Conservation (phyloP, 2,888 invertebrate species). For the Itoplectis maculator region DNA sequence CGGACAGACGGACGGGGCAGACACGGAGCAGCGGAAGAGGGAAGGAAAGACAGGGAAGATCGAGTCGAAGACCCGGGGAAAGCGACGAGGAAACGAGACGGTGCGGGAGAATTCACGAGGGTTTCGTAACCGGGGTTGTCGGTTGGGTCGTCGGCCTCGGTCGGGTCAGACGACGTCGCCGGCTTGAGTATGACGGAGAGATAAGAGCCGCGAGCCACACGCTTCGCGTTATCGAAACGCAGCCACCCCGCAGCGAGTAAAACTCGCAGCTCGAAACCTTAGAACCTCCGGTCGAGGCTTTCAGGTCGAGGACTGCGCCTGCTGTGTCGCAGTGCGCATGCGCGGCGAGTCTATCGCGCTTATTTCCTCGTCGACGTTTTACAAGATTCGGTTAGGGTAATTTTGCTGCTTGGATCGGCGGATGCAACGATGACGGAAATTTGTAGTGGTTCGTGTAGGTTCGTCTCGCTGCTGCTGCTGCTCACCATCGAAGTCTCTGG, state of each 20-base stretch:
- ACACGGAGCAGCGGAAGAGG: slow-evolving; percentile 10
- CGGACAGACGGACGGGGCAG: neutral
- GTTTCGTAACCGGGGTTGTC: slow-evolving; percentile 59
- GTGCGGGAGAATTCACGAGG: slow-evolving; percentile 45
- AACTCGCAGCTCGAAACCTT: no score
- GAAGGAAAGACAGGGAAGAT: slow-evolving; percentile 25
- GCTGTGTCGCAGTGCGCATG: slow-evolving; percentile 75
- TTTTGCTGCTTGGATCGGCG: no score
- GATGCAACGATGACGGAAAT: slow-evolving; percentile 47
- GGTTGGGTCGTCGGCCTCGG: slow-evolving; percentile 74
- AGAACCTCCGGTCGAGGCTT: no score
- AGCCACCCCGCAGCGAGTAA: slow-evolving; percentile 23
- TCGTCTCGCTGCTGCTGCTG: no score
- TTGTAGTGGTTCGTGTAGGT: no score
- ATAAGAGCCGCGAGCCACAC: slow-evolving; percentile 23
- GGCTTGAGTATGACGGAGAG: slow-evolving; percentile 37
- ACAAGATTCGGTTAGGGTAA: slow-evolving; percentile 77
- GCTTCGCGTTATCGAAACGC: slow-evolving; percentile 51
- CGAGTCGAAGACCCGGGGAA: slow-evolving; percentile 25
- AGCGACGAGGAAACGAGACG: neutral
- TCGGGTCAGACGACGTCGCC: slow-evolving; percentile 30
- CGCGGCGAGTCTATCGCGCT: slow-evolving; percentile 69
- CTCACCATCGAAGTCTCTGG: no score
- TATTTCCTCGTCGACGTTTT: slow-evolving; percentile 73
- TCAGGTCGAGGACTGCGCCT: no score